Conservation (phyloP, 2,888 invertebrate species). For the Sphaerophoria rueppellii region DNA sequence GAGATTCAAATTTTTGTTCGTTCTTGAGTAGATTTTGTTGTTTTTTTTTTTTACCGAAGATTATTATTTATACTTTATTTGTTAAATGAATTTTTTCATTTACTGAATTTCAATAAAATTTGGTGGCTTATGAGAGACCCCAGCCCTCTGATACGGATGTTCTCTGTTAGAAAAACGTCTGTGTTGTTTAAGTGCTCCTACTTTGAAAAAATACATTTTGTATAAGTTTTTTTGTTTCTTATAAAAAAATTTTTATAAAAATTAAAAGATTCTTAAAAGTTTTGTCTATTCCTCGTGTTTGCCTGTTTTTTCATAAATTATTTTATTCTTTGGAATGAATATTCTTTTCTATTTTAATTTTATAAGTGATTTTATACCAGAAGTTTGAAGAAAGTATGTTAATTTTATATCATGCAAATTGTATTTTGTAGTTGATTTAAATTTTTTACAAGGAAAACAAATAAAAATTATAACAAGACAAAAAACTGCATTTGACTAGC, state of each 20-base stretch:
- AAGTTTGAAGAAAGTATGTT: slow-evolving; percentile 20
- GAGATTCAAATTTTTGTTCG: slow-evolving; percentile 63
- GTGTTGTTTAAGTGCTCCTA: slow-evolving; percentile 85
- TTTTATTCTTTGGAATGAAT: slow-evolving; percentile 81
- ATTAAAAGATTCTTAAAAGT: slow-evolving; percentile 44
- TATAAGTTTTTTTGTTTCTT: slow-evolving; percentile 48
- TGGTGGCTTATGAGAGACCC: slow-evolving; percentile 86
- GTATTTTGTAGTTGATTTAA: slow-evolving; percentile 1
- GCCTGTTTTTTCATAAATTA: slow-evolving; percentile 43
- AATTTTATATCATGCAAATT: slow-evolving; percentile 42
- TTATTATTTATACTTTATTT: slow-evolving; percentile 51
- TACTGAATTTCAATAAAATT: slow-evolving; percentile 80
- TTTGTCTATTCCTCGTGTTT: slow-evolving; percentile 75
- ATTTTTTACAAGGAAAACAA: slow-evolving; percentile 26
- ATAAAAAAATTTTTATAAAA: slow-evolving; percentile 22
- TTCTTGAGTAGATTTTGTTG: slow-evolving; percentile 41
- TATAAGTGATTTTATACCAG: slow-evolving; percentile 79
- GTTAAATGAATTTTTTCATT: slow-evolving; percentile 52
- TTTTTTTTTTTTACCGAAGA: slow-evolving; percentile 13
- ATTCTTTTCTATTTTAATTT: slow-evolving; percentile 62
- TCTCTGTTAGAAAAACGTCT: slow-evolving; percentile 94
- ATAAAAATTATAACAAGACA: slow-evolving; percentile 22
- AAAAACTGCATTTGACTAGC: slow-evolving; percentile 67
- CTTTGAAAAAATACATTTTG: slow-evolving; percentile 74
- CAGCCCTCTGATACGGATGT: slow-evolving; percentile 99